These are phyloP conservation scores for Phymastichus coffea DNA, from an alignment of 1,140 invertebrate genomes.

Conservation along the genomic window DNA sequence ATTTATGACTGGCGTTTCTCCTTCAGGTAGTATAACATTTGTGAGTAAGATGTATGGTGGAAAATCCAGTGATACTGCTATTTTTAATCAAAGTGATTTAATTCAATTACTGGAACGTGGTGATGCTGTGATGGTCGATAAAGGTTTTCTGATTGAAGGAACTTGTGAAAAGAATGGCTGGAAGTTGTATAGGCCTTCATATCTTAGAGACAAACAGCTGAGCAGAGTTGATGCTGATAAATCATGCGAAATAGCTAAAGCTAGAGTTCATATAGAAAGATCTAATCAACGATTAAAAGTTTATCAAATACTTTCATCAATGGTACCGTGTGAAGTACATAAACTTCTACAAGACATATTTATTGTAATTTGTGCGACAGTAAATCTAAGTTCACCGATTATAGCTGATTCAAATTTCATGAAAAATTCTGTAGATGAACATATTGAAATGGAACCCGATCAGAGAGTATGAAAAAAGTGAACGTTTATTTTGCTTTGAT, in stretches of 20 bases:
- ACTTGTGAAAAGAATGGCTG: constrained; percentile 26
- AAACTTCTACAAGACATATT: constrained; percentile 31
- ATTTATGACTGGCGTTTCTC: constrained; percentile 41
- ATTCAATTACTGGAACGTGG: constrained; percentile 16
- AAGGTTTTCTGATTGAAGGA: constrained; percentile 33
- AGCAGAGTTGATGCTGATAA: constrained; percentile 29
- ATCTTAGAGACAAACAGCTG: constrained; percentile 26
- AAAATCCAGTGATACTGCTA: constrained; percentile 36
- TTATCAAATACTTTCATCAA: constrained; percentile 34
- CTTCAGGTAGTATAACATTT: constrained; percentile 38
- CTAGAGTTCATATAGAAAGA: constrained; percentile 26
- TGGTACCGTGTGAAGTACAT: constrained; percentile 24
- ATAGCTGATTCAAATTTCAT: constrained; percentile 33
- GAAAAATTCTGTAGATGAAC: constrained; percentile 26
- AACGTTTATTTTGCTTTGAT: not conserved
- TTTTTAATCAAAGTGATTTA: constrained; percentile 29
- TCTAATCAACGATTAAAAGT: constrained; percentile 39
- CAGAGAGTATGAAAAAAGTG: not conserved
- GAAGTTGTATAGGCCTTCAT: constrained; percentile 27
- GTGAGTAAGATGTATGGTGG: constrained; percentile 38
- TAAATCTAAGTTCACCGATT: constrained; percentile 34
- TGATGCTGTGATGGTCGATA: constrained; percentile 29
- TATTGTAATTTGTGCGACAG: constrained; percentile 32
- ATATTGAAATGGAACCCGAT: not conserved
- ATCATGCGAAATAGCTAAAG: constrained; percentile 37